Percentiles rank a stretch among this genome's conserved stretches.
phyloP scores from a whole-genome alignment of 2,888 invertebrate genomes.

The Escarpia spicata region DNA sequence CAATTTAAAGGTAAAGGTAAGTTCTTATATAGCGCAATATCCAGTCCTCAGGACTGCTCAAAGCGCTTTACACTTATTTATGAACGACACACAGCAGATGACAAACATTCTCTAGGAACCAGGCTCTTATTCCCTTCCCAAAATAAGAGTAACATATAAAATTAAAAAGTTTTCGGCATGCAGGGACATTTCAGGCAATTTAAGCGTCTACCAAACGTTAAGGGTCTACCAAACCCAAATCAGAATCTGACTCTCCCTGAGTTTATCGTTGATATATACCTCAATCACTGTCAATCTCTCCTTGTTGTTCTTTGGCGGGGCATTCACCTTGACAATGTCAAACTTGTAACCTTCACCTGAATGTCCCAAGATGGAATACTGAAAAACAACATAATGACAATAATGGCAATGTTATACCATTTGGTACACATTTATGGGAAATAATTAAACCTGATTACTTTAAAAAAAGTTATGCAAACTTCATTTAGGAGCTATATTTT shows the following conservation, averaged over 20 bases:
- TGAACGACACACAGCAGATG: background rate
- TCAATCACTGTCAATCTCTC: slow-evolving; percentile 82
- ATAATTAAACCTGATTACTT: background rate
- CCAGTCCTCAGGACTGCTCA: no score
- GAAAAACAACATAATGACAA: slow-evolving; percentile 48
- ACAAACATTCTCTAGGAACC: background rate
- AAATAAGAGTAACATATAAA: no score
- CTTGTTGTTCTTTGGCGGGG: slow-evolving; percentile 87
- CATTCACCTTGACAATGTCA: slow-evolving; percentile 67
- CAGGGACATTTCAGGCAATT: background rate
- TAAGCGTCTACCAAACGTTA: background rate
- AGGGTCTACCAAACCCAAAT: background rate
- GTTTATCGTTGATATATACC: slow-evolving; percentile 58
- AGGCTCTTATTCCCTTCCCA: no score
- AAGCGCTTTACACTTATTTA: no score
- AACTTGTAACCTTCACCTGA: slow-evolving; percentile 88
- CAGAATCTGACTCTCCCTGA: background rate
- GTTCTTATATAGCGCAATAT: no score
- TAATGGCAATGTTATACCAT: background rate
- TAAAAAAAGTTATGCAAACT: background rate
- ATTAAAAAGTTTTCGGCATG: background rate
- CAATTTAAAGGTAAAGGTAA: no score
- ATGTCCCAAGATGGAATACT: slow-evolving; percentile 93
- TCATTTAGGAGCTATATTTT: background rate
- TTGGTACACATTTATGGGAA: background rate